These are phyloP conservation scores for Aviceda subcristata DNA, from an alignment of 2,113 vertebrate genomes.

Conservation along the genomic window DNA sequence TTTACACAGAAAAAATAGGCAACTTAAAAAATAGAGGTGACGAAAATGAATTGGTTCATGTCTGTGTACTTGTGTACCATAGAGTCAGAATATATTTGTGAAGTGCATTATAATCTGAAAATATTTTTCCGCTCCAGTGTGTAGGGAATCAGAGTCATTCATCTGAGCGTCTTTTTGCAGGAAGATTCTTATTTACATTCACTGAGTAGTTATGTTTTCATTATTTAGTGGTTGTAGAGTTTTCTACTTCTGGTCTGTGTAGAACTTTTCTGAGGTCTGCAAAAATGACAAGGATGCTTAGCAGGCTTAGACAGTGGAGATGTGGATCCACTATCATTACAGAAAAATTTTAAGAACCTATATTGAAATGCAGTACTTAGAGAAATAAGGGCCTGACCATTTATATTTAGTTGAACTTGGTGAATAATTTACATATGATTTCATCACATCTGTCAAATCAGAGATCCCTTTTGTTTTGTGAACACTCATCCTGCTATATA, in stretches of 20 bases:
- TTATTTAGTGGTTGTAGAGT: neutral
- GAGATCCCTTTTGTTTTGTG: neutral
- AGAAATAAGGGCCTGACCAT: rapidly evolving
- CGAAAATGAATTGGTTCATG: neutral
- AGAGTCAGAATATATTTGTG: neutral
- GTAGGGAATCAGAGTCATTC: neutral
- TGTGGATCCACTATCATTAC: neutral
- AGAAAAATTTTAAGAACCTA: neutral
- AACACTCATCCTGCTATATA: neutral
- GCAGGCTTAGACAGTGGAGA: neutral
- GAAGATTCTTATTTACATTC: neutral
- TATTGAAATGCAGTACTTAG: neutral
- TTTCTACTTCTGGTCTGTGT: neutral
- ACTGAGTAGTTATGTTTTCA: neutral
- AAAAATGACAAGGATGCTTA: neutral
- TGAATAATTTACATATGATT: neutral
- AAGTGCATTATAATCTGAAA: neutral
- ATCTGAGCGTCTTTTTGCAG: neutral
- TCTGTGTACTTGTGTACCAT: neutral
- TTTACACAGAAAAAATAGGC: neutral
- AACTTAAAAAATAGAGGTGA: neutral
- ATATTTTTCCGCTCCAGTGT: neutral
- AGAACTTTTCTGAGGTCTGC: neutral
- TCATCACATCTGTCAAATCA: neutral
- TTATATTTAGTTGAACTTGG: neutral